Conservation (phyloP, 2,797 vertebrate genomes). For the Crocidura indochinensis region DNA sequence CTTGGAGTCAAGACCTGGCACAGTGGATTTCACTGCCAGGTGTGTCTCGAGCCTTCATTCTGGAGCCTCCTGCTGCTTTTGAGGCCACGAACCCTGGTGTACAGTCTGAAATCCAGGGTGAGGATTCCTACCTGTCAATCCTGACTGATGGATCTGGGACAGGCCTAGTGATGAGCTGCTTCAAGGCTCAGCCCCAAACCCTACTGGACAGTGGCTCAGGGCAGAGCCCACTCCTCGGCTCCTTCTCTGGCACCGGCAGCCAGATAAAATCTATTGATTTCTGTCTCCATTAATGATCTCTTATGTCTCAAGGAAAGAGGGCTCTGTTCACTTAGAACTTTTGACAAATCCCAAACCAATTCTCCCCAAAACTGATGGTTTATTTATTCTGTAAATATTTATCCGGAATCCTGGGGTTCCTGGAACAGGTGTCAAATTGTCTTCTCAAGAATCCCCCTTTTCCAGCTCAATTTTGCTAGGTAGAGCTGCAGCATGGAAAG, state of each 20-base stretch:
- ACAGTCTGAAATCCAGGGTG: no score
- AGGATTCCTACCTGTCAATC: no score
- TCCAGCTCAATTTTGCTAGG: slow-evolving; percentile 69
- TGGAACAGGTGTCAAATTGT: slow-evolving; percentile 52
- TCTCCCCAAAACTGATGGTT: slow-evolving; percentile 55
- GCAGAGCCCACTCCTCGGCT: background rate
- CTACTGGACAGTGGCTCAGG: background rate
- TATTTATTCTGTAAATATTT: slow-evolving; percentile 84
- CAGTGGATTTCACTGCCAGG: no score
- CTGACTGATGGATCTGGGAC: no score
- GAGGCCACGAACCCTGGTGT: no score
- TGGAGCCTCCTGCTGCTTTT: no score
- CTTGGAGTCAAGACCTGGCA: no score
- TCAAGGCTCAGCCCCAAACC: no score
- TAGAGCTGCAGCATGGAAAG: slow-evolving; percentile 66
- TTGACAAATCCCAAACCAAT: slow-evolving; percentile 81
- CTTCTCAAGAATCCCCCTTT: background rate
- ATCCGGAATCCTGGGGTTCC: slow-evolving; percentile 28
- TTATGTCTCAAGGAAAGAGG: slow-evolving; percentile 76
- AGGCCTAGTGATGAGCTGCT: no score
- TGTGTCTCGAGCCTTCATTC: no score
- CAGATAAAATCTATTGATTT: slow-evolving; percentile 79
- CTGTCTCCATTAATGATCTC: slow-evolving; percentile 73
- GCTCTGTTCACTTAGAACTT: slow-evolving; percentile 82
- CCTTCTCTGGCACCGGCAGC: background rate